phyloP scores from a whole-genome alignment of 2,113 vertebrate genomes.

The Setophaga kirtlandii region DNA sequence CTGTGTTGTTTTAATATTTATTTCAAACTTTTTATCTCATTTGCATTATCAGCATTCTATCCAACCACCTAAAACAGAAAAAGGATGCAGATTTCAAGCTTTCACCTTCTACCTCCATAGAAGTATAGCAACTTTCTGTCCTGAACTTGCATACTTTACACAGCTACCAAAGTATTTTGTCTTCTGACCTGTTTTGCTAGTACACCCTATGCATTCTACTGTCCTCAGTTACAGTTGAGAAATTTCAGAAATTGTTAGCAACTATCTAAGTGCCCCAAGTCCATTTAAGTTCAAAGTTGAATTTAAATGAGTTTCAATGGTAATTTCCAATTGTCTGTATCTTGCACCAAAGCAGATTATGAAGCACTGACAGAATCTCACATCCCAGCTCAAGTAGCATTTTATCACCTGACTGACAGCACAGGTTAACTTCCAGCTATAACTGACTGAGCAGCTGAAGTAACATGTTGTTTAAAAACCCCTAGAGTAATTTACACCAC shows the following conservation, averaged over 20 bases:
- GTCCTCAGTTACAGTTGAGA: background rate
- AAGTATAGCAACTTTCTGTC: background rate
- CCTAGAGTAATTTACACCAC: background rate
- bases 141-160: background rate
- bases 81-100: background rate
- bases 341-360: background rate
- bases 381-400: background rate
- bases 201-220: background rate
- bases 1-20: background rate
- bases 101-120: background rate
- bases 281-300: background rate
- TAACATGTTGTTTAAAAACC: background rate
- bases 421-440: background rate
- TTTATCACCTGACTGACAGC: background rate
- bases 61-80: background rate
- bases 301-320: background rate
- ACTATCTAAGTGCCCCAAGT: accelerated
- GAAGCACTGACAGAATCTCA: background rate
- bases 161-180: background rate
- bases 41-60: background rate
- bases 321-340: background rate
- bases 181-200: background rate
- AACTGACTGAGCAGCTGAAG: background rate
- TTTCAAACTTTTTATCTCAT: background rate
- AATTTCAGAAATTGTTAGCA: background rate